phyloP scores from a whole-genome alignment of 2,888 invertebrate species.

The Meghimatium bilineatum region DNA sequence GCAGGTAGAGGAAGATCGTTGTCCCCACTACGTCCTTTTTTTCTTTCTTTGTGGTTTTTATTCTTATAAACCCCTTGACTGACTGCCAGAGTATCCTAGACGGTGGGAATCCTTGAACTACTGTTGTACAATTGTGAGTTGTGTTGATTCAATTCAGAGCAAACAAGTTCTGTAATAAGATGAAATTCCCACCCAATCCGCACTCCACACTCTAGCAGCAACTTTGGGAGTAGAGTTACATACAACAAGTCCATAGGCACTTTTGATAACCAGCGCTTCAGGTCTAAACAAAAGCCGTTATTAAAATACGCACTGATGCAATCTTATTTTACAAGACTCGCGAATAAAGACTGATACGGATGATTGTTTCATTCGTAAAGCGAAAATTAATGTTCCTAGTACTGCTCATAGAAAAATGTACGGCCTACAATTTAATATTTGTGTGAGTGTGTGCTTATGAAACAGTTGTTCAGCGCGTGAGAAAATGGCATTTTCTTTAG shows the following conservation, averaged over 20 bases:
- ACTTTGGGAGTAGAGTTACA: not conserved
- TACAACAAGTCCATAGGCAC: constrained; percentile 1
- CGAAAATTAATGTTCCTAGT: constrained; percentile 38
- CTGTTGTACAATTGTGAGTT: not conserved
- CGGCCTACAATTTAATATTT: constrained; percentile 18
- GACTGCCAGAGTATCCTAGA: not conserved
- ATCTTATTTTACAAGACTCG: constrained; percentile 34
- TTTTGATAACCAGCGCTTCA: not conserved
- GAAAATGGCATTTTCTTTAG: constrained; percentile 30
- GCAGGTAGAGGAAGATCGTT: not conserved
- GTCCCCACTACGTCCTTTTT: not conserved
- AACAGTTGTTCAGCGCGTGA: constrained; percentile 19
- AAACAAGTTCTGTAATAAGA: constrained; percentile 9
- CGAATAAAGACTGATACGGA: constrained; percentile 26
- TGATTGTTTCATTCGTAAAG: constrained; percentile 29
- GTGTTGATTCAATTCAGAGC: not conserved
- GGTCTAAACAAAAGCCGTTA: constrained; percentile 21
- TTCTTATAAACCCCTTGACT: constrained; percentile 2
- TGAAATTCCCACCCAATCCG: not conserved
- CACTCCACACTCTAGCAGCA: not conserved
- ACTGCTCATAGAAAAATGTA: not conserved
- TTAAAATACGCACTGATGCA: constrained; percentile 39
- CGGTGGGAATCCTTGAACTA: not conserved
- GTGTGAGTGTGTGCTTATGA: not conserved
- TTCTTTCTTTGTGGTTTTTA: constrained; percentile 17